Evolutionary conservation across 23 tunicate genomes (phyloP).

Genomic region (Styela clava): DNA sequence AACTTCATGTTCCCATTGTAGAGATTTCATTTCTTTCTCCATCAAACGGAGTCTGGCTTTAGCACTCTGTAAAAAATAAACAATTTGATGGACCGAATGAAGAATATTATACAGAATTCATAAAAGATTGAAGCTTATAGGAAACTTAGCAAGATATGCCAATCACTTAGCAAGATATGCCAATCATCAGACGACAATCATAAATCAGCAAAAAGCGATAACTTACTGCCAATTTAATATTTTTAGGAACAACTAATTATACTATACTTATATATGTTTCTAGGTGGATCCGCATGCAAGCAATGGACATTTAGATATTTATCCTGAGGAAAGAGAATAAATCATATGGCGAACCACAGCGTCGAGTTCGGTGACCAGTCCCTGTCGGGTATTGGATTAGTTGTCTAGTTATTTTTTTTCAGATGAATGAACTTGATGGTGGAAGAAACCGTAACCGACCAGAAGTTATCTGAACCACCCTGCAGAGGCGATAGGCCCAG

Average conservation of each 20-base stretch:
- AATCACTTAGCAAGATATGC: no score
- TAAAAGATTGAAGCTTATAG: no score
- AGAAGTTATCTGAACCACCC: neutral
- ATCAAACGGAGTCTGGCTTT: slow-evolving; percentile 71
- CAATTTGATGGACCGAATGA: neutral
- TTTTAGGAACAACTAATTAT: no score
- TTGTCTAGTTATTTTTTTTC: neutral
- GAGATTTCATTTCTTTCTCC: slow-evolving; percentile 82
- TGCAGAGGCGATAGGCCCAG: neutral
- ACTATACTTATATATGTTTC: no score
- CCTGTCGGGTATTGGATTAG: neutral
- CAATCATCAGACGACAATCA: no score
- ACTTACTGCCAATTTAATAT: no score
- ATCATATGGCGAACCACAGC: neutral
- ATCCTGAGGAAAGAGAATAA: no score
- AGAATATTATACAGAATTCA: neutral
- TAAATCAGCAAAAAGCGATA: no score
- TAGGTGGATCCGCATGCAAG: no score
- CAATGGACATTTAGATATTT: no score
- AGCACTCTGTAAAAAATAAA: slow-evolving; percentile 44
- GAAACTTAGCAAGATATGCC: no score
- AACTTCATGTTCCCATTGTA: slow-evolving; percentile 98
- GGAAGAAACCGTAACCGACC: neutral
- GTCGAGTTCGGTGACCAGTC: neutral
- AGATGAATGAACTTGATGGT: neutral